Conservation (phyloP, 2,113 vertebrate genomes). For the Oryzias melastigma region DNA sequence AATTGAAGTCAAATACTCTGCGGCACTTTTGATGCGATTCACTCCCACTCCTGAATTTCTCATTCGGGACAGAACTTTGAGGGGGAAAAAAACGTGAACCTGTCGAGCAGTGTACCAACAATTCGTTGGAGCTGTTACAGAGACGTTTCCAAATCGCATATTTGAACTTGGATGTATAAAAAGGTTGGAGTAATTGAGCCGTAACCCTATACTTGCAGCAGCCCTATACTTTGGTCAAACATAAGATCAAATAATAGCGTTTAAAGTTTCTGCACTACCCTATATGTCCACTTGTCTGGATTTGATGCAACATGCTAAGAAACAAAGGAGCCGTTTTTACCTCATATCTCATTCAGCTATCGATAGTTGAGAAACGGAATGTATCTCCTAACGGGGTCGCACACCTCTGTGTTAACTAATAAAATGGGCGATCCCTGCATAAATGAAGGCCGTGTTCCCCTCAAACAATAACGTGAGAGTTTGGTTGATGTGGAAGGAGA, state of each 20-base stretch:
- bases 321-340: slow-evolving; percentile 58
- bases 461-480: slow-evolving; percentile 41
- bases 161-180: slow-evolving; percentile 43
- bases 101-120: slow-evolving; percentile 33
- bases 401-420: slow-evolving; percentile 32
- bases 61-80: slow-evolving; percentile 54
- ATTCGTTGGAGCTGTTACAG: slow-evolving; percentile 22
- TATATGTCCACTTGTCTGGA: slow-evolving; percentile 45
- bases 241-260: slow-evolving; percentile 59
- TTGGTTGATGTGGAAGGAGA: slow-evolving; percentile 20
- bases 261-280: slow-evolving; percentile 48
- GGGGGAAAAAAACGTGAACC: slow-evolving; percentile 66
- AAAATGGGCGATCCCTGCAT: slow-evolving; percentile 25
- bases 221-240: slow-evolving; percentile 65
- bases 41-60: slow-evolving; percentile 55
- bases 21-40: slow-evolving; percentile 60
- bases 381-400: slow-evolving; percentile 42
- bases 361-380: slow-evolving; percentile 35
- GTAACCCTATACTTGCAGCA: slow-evolving; percentile 49
- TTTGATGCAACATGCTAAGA: slow-evolving; percentile 27
- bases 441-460: slow-evolving; percentile 46
- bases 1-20: slow-evolving; percentile 59
- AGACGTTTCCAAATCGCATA: slow-evolving; percentile 52
- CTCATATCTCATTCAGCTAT: slow-evolving; percentile 35
- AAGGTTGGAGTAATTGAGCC: slow-evolving; percentile 29